A percentile compares a stretch with the other conserved stretches of the same genome.
phyloP scores from a whole-genome alignment of 2,797 vertebrate species.

The Sylvilagus floridanus region DNA sequence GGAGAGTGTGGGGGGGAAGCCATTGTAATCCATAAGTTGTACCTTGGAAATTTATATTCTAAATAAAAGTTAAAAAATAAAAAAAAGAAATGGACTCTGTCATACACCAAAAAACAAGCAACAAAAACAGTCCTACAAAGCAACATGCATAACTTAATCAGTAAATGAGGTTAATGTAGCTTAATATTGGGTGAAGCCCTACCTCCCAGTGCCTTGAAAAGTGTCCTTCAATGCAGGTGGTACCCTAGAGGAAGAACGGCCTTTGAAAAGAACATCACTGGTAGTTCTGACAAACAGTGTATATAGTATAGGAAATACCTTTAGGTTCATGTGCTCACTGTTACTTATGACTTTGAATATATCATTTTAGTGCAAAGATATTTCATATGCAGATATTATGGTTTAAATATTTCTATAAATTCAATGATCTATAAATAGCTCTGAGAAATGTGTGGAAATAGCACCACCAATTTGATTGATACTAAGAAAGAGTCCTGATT shows the following conservation, averaged over 20 bases:
- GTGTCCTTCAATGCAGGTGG: neutral
- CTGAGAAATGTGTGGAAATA: conserved; percentile 52
- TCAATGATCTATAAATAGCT: neutral
- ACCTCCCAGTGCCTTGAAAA: neutral
- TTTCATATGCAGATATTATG: neutral
- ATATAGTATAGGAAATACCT: neutral
- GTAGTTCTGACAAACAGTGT: neutral
- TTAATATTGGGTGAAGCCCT: conserved; percentile 52
- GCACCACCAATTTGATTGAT: neutral
- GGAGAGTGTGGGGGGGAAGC: too few species aligned
- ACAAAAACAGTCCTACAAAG: neutral
- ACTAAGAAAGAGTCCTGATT: conserved; percentile 39
- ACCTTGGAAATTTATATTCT: too few species aligned
- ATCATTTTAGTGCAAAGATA: conserved; percentile 14
- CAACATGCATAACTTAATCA: conserved; percentile 4
- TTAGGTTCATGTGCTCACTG: neutral
- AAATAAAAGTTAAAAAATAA: too few species aligned
- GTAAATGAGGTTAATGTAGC: conserved; percentile 38
- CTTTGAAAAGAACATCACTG: neutral
- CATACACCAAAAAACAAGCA: neutral
- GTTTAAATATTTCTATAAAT: conserved; percentile 55
- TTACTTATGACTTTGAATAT: conserved; percentile 7
- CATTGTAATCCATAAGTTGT: too few species aligned
- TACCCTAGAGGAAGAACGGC: conserved; percentile 3
- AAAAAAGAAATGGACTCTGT: too few species aligned